Conservation (phyloP, 2,888 invertebrate genomes). For the Cerceris rybyensis region DNA sequence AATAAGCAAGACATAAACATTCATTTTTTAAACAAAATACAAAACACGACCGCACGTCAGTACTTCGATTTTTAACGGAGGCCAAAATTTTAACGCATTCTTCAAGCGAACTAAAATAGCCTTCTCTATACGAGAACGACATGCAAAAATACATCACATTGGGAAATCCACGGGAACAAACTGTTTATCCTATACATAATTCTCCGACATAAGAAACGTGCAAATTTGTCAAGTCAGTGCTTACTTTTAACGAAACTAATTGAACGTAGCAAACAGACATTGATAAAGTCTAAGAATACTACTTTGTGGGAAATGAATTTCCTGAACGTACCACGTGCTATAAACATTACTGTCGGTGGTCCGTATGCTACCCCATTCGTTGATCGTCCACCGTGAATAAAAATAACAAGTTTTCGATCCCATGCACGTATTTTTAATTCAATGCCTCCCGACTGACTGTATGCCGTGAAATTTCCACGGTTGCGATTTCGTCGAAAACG, state of each 20-base stretch:
- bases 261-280: background rate
- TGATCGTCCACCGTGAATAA: slow-evolving; percentile 31
- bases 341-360: slow-evolving; percentile 54
- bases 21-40: too few species aligned
- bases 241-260: background rate
- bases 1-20: too few species aligned
- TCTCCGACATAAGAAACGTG: too few species aligned
- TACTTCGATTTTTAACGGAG: too few species aligned
- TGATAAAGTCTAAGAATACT: background rate
- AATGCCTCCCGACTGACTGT: slow-evolving; percentile 16
- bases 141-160: too few species aligned
- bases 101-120: too few species aligned
- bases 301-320: background rate
- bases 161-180: too few species aligned
- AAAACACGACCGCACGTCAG: too few species aligned
- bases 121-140: too few species aligned
- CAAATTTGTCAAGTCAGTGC: background rate
- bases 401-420: slow-evolving; percentile 36
- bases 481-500: slow-evolving; percentile 29
- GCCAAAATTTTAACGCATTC: too few species aligned
- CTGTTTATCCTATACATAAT: too few species aligned
- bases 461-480: slow-evolving; percentile 30
- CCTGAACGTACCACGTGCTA: slow-evolving; percentile 23
- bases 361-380: slow-evolving; percentile 2
- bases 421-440: slow-evolving; percentile 52